These are phyloP conservation scores for Rhizoglyphus robini DNA, from an alignment of 1,140 invertebrate species.

Conservation along the genomic window DNA sequence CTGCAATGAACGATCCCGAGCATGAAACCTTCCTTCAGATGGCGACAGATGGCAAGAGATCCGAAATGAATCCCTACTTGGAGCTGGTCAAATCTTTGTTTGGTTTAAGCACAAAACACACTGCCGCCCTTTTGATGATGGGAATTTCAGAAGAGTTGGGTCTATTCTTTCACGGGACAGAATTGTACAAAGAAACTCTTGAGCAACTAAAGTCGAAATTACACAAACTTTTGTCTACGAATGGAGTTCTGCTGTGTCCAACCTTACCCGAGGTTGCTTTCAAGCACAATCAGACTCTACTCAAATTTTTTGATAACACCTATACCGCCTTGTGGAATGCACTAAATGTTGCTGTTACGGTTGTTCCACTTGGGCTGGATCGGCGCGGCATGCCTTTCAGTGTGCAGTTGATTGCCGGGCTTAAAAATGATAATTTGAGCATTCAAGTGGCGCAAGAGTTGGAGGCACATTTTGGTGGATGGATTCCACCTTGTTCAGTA, in stretches of 20 bases:
- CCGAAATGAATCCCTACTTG: conserved; percentile 1
- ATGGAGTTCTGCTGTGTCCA: conserved; percentile 73
- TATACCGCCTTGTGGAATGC: conserved; percentile 48
- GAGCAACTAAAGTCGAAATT: conserved; percentile 34
- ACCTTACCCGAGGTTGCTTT: conserved; percentile 63
- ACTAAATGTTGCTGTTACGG: conserved; percentile 36
- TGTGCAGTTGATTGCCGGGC: conserved; percentile 34
- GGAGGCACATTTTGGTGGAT: conserved; percentile 31
- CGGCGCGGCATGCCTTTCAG: conserved; percentile 35
- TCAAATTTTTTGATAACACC: conserved; percentile 67
- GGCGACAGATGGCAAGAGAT: not conserved
- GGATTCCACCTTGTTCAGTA: conserved; percentile 25
- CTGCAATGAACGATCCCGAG: not conserved
- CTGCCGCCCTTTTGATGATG: conserved; percentile 10
- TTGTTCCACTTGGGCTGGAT: conserved; percentile 35
- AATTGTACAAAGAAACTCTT: not conserved
- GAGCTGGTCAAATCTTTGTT: conserved; percentile 21
- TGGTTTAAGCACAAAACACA: conserved; percentile 5
- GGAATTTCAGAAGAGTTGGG: not conserved
- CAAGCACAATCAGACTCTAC: conserved; percentile 63
- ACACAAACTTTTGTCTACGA: conserved; percentile 38
- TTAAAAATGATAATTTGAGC: conserved; percentile 29
- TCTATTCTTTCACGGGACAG: not conserved
- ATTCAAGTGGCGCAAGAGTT: conserved; percentile 30
- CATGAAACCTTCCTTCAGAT: not conserved